Conservation (phyloP, 2,888 invertebrate species). For the Malthinus flaveolus region DNA sequence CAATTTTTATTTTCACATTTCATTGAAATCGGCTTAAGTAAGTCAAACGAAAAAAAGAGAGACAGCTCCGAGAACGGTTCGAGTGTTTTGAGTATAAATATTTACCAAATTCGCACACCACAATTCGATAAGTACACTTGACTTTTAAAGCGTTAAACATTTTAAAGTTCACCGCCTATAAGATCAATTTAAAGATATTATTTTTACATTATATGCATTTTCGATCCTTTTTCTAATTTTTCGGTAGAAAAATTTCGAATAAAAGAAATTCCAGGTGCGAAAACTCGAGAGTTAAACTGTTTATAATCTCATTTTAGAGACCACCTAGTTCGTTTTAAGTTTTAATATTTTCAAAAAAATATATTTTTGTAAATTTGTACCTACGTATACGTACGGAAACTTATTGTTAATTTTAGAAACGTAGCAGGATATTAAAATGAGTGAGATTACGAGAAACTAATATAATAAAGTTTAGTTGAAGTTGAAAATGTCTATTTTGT, state of each 20-base stretch:
- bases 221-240: slow-evolving; percentile 27
- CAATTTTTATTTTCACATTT: too few species aligned
- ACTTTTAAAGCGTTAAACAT: slow-evolving; percentile 26
- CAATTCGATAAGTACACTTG: slow-evolving; percentile 27
- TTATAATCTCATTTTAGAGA: slow-evolving; percentile 19
- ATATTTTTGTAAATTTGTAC: too few species aligned
- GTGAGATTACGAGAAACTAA: slow-evolving; percentile 34
- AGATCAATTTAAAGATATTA: slow-evolving; percentile 36
- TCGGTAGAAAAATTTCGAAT: slow-evolving; percentile 25
- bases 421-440: slow-evolving; percentile 33
- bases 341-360: neutral
- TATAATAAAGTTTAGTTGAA: slow-evolving; percentile 23
- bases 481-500: too few species aligned
- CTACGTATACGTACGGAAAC: too few species aligned
- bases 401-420: slow-evolving; percentile 28
- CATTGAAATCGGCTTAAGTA: slow-evolving; percentile 15
- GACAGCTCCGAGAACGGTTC: slow-evolving; percentile 8
- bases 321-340: slow-evolving; percentile 28
- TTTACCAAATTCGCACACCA: slow-evolving; percentile 28
- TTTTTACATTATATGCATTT: slow-evolving; percentile 18
- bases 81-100: slow-evolving; percentile 33
- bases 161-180: slow-evolving; percentile 12
- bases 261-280: slow-evolving; percentile 31
- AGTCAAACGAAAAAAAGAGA: slow-evolving; percentile 1
- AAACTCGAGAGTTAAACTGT: slow-evolving; percentile 19